Base-by-base conservation (phyloP, 2,888 invertebrate species). In the Carabus problematicus region DNA sequence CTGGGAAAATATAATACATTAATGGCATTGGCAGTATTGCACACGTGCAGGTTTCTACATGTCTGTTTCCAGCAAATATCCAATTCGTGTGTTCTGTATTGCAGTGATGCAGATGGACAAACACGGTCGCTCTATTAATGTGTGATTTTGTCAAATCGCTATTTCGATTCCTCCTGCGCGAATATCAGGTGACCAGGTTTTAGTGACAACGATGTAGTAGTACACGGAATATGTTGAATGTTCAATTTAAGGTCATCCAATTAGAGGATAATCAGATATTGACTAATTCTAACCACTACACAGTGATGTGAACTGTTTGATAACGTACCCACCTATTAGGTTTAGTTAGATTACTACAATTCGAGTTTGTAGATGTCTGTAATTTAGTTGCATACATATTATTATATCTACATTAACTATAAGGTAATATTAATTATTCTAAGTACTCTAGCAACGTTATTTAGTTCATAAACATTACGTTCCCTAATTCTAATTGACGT, bases 211-310 rank as follows among this genome's bases (percentile, higher is more conserved):
- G 52, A 9, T 14, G 19, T 18, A 47, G n/a, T n/a, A 16, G 18
- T 14, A 18, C 19, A 52, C 18, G 52, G 52, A 52, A 19, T 18
- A 8, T 52, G 52, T 18, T 4, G 12, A 49, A 12, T 62, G 62
- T 40, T 62, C 62, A 62, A 62, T 62, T 62, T 62, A 62, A 49
- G 62, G 49, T 39, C 49, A 49, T 63, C 62, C 62, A 63, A 63
- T 63, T 63, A 63, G 19, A 9, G 40, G 14, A 52, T 63, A 63
- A 63, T 63, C 62, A 63, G 62, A 63, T 63, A 63, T 63, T 49
- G 49, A 41, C 40, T 62, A 62, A 62, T 49, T 52, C 62, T 8
- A 8, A 49, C 47, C 40, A 14, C 62, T 63, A 52, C 52, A 52
- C 52, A 8, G n/a, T 11, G 6, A 11, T 52, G 16, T 7, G 18